A percentile compares a stretch with the other conserved stretches of the same genome.
Evolutionary conservation across 1,140 invertebrate species (phyloP).

Genomic region (Ips nitidus): DNA sequence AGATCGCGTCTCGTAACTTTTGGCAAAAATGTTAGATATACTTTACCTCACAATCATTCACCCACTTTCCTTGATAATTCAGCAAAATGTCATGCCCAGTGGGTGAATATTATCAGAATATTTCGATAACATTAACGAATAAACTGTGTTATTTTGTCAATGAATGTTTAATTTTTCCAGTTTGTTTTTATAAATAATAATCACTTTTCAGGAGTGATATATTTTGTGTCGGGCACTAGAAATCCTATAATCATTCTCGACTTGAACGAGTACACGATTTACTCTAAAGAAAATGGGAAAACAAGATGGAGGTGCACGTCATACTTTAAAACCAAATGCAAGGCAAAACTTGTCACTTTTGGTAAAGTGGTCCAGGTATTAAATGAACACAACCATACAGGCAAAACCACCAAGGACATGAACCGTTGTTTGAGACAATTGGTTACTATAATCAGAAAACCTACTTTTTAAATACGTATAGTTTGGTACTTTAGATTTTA

Average conservation of each 20-base stretch:
- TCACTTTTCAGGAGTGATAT: conserved; percentile 35
- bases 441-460: conserved; percentile 32
- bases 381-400: conserved; percentile 39
- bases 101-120: conserved; percentile 20
- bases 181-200: conserved; percentile 4
- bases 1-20: conserved; percentile 39
- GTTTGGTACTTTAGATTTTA: no score
- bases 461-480: no score
- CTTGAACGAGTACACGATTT: conserved; percentile 38
- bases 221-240: conserved; percentile 40
- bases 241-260: conserved; percentile 43
- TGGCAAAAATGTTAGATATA: conserved; percentile 38
- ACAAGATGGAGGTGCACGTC: conserved; percentile 36
- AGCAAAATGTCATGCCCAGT: neutral
- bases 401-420: conserved; percentile 17
- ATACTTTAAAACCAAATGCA: conserved; percentile 45
- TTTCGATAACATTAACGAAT: neutral
- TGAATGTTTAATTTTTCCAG: conserved; percentile 7
- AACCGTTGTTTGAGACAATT: conserved; percentile 26
- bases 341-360: conserved; percentile 38
- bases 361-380: conserved; percentile 35
- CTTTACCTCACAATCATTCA: conserved; percentile 37
- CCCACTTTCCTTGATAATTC: neutral
- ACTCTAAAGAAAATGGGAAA: conserved; percentile 28
- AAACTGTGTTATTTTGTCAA: neutral